A percentile compares a stretch with the other conserved stretches of the same genome.
Conservation (phyloP, 2,888 invertebrate genomes). For the Candidula unifasciata region DNA sequence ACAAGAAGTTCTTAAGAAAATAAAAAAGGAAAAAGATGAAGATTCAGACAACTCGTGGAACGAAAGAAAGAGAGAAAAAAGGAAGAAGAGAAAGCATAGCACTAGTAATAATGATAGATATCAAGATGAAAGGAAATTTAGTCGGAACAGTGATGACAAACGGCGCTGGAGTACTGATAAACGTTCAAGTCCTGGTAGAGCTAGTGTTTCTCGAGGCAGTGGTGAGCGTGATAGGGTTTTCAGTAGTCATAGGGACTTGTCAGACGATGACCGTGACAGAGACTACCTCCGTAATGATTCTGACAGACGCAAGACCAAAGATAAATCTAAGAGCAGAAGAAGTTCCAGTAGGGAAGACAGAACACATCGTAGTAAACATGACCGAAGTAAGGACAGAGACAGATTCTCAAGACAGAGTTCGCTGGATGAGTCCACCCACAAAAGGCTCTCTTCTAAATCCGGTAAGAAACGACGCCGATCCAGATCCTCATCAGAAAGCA, state of each 20-base stretch:
- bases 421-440: constrained; percentile 21
- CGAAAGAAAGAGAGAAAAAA: constrained; percentile 35
- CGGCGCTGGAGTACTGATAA: constrained; percentile 1
- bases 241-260: constrained; percentile 28
- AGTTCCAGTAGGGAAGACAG: constrained; percentile 54
- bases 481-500: constrained; percentile 66
- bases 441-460: constrained; percentile 51
- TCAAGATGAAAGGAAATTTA: constrained; percentile 22
- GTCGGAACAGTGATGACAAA: constrained; percentile 21
- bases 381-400: constrained; percentile 56
- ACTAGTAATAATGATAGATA: constrained; percentile 26
- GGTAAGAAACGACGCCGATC: constrained; percentile 62
- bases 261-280: constrained; percentile 40
- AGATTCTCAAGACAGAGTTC: constrained; percentile 44
- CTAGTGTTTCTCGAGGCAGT: constrained; percentile 15
- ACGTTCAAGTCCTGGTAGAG: constrained; percentile 5
- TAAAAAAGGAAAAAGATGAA: constrained; percentile 15
- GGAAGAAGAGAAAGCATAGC: constrained; percentile 42
- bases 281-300: constrained; percentile 21
- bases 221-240: constrained; percentile 7
- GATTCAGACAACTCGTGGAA: constrained; percentile 34
- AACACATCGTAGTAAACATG: constrained; percentile 54
- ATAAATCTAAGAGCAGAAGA: constrained; percentile 47
- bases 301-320: constrained; percentile 39
- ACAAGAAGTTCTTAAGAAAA: constrained; percentile 22